phyloP scores from a whole-genome alignment of 2,888 invertebrate species.

The Liposcelis brunnea region DNA sequence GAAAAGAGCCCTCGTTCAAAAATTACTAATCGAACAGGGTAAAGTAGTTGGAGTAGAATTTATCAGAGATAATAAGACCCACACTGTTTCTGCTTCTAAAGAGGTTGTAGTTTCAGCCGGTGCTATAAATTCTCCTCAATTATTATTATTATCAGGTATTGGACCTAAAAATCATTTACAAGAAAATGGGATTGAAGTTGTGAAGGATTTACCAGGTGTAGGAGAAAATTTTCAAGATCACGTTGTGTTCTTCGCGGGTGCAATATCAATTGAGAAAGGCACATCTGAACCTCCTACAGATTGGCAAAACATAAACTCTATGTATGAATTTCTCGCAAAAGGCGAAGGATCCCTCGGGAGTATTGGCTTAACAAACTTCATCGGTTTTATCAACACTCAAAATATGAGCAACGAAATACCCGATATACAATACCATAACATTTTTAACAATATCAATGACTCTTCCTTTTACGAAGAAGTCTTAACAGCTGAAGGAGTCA shows the following conservation, averaged over 20 bases:
- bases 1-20: slow-evolving; percentile 36
- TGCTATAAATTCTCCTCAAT: slow-evolving; percentile 31
- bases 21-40: slow-evolving; percentile 25
- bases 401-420: slow-evolving; percentile 17
- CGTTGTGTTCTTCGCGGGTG: slow-evolving; percentile 23
- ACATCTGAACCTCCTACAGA: slow-evolving; percentile 9
- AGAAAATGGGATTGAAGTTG: slow-evolving; percentile 24
- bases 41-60: slow-evolving; percentile 28
- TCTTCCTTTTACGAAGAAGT: slow-evolving; percentile 1
- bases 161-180: slow-evolving; percentile 28
- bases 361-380: slow-evolving; percentile 23
- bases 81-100: slow-evolving; percentile 25
- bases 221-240: slow-evolving; percentile 37
- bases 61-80: slow-evolving; percentile 22
- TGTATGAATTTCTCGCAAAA: slow-evolving; percentile 5
- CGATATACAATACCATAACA: slow-evolving; percentile 11
- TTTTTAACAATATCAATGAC: slow-evolving; percentile 8
- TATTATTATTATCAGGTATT: slow-evolving; percentile 35
- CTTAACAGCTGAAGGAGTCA: not conserved
- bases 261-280: not conserved
- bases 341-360: slow-evolving; percentile 17
- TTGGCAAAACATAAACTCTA: not conserved
- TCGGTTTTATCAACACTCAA: slow-evolving; percentile 11
- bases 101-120: slow-evolving; percentile 35
- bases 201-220: slow-evolving; percentile 27